Conservation (phyloP, 2,797 vertebrate species). For the Rhodeus uyekii region DNA sequence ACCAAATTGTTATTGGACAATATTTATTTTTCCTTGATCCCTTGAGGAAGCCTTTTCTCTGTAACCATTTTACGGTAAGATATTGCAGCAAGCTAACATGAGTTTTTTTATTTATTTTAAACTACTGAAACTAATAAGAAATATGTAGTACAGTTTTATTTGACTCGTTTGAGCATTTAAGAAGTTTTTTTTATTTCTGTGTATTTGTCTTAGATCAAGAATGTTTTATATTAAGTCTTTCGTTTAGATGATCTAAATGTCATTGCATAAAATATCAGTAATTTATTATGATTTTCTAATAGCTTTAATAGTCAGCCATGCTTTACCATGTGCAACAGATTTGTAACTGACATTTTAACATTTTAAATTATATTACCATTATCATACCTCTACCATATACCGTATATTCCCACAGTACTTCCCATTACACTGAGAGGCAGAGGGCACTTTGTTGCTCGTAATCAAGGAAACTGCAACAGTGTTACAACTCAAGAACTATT, state of each 20-base stretch:
- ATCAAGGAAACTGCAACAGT: slow-evolving; percentile 65
- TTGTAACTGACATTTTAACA: neutral
- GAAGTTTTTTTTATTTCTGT: neutral
- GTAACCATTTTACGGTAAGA: slow-evolving; percentile 33
- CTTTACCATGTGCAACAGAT: neutral
- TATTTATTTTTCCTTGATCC: neutral
- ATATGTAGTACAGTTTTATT: neutral
- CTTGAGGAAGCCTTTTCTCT: neutral
- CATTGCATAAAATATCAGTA: neutral
- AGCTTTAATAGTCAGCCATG: neutral
- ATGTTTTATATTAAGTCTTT: neutral
- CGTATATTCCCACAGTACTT: neutral
- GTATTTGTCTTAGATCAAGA: neutral
- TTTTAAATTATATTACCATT: neutral
- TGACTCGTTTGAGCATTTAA: neutral
- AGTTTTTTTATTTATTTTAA: neutral
- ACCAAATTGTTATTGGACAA: neutral
- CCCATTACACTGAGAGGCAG: slow-evolving; percentile 1
- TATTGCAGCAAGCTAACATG: neutral
- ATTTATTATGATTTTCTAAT: neutral
- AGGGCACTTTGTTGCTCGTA: slow-evolving; percentile 43
- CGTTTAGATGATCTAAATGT: neutral
- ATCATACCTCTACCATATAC: neutral
- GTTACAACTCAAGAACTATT: slow-evolving; percentile 50
- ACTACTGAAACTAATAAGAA: neutral